Conservation (phyloP, 2,888 invertebrate species). For the Dorcus parallelipipedus region DNA sequence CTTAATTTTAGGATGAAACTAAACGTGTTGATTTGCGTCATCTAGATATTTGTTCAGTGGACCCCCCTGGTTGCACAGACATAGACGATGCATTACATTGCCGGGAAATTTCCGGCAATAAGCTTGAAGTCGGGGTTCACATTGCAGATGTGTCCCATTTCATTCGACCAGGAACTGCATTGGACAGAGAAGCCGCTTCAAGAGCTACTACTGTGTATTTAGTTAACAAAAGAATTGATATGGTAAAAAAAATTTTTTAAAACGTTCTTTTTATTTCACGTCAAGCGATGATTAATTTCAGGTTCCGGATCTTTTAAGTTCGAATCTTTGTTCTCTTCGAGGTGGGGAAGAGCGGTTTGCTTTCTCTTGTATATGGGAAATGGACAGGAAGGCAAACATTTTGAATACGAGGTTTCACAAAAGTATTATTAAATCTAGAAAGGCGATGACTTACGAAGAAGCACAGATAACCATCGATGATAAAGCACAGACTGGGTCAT, state of each 20-base stretch:
- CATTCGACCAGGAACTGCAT: conserved; percentile 85
- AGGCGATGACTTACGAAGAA: conserved; percentile 96
- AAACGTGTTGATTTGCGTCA: conserved; percentile 82
- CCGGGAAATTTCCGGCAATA: conserved; percentile 66
- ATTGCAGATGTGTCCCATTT: conserved; percentile 99
- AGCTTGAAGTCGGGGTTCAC: conserved; percentile 89
- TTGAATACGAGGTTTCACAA: conserved; percentile 81
- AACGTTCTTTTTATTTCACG: neutral
- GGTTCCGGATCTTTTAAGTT: conserved; percentile 78
- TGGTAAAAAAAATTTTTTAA: conserved; percentile 56
- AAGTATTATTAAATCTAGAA: conserved; percentile 84
- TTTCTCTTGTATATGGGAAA: conserved; percentile 94
- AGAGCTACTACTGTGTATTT: conserved; percentile 96
- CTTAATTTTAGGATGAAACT: conserved; percentile 61
- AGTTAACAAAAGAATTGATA: conserved; percentile 87
- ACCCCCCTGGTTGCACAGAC: conserved; percentile 98
- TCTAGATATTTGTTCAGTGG: conserved; percentile 88
- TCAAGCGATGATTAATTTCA: conserved; percentile 14
- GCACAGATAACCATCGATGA: conserved; percentile 95
- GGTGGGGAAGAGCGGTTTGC: conserved; percentile 90
- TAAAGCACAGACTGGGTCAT: conserved; percentile 60
- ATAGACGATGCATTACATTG: conserved; percentile 98
- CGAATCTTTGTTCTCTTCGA: conserved; percentile 91
- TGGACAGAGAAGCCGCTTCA: conserved; percentile 90
- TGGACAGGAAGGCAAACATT: conserved; percentile 80